Evolutionary conservation across 2,113 vertebrate species (phyloP), one percentile per base, ranked within the genome.

Genomic region (Myotis davidii): DNA sequence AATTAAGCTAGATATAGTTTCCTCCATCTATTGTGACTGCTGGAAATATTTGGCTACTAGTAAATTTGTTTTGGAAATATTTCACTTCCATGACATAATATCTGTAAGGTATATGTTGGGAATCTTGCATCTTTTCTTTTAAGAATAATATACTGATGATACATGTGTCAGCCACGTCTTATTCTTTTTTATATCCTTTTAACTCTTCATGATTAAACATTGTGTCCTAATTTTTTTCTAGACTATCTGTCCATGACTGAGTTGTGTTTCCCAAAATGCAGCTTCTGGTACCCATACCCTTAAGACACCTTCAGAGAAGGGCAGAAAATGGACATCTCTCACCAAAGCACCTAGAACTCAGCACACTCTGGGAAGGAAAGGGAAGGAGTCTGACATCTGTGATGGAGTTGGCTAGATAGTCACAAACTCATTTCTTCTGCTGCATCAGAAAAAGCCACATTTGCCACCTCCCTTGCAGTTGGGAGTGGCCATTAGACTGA

Each of bases 41-140:
- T 88, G 61, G 82, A 88, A 94, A 77, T 50, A 83, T 86, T 90
- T 93, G 10, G 21, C 10, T 69, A 45, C 45, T 45, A 45, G 45
- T 45, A 61, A 88, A 50, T 79, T 77, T 25, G 78, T 42, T 93
- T 92, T 56, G 18, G 34, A 96, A 91, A 67, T 50, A 88, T 21
- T 90, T 95, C 6, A 88, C 6, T 50, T 56, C 64, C 42, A 61
- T 82, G 52, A 91, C n/a, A 50, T 74, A 84, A 87, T 65, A 64
- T 8, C 6, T 14, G 6, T 27, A 72, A 67, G 84, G 37, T 21
- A 9, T 21, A 69, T 29, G 56, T 39, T 1, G 64, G 45, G 6
- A 85, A 72, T 48, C 85, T 70, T 93, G 37, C 34, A 84, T 9
- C 5, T 61, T 92, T 94, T 92, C 34, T 87, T 6, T 39, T 77